Conservation (phyloP, 1,140 invertebrate genomes). For the Tetraneura akinire region DNA sequence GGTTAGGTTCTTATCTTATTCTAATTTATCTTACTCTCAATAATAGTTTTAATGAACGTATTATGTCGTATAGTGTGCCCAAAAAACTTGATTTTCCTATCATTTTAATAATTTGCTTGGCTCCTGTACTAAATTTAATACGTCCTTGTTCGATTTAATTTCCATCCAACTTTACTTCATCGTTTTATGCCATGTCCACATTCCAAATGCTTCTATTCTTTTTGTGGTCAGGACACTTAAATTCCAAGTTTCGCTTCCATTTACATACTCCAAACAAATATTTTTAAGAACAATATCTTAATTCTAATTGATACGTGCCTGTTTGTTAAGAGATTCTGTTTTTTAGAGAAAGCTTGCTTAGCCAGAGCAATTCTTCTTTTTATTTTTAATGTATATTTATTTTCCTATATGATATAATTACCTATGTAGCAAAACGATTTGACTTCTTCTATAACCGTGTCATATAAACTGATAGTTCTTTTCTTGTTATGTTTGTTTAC, state of each 20-base stretch:
- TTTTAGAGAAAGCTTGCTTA: slow-evolving; percentile 8
- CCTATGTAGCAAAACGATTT: slow-evolving; percentile 22
- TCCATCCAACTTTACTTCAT: slow-evolving; percentile 20
- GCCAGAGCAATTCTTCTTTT: not conserved
- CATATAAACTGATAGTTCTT: not conserved
- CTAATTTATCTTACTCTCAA: too few species aligned
- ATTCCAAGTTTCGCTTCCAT: not conserved
- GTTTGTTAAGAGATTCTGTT: slow-evolving; percentile 29
- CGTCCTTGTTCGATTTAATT: not conserved
- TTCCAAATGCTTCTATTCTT: slow-evolving; percentile 14
- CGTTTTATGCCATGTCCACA: slow-evolving; percentile 12
- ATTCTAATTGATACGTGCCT: slow-evolving; percentile 5
- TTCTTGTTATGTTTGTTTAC: slow-evolving; percentile 23
- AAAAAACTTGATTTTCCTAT: not conserved
- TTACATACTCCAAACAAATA: not conserved
- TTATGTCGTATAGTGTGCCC: slow-evolving; percentile 4
- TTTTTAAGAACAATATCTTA: not conserved
- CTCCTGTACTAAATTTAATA: slow-evolving; percentile 28
- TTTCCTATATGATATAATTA: slow-evolving; percentile 13
- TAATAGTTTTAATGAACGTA: not conserved
- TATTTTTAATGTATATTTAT: slow-evolving; percentile 3
- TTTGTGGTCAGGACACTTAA: not conserved
- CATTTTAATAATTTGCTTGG: slow-evolving; percentile 23
- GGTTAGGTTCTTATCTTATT: too few species aligned
- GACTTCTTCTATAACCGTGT: not conserved